Conservation (phyloP, 2,113 vertebrate genomes). For the Hepsetus odoe region DNA sequence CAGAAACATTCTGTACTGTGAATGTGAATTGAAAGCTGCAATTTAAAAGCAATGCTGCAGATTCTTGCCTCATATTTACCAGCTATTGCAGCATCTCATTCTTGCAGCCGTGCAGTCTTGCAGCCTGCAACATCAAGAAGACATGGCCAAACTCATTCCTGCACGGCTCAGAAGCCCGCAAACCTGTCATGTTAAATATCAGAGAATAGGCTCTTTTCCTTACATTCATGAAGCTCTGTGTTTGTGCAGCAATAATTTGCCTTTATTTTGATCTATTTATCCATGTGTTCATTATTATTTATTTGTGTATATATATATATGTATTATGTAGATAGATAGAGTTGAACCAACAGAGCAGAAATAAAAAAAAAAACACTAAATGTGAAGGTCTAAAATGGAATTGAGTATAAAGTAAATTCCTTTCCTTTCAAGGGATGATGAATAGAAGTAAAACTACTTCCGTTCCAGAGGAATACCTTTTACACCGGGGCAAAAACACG, state of each 20-base stretch:
- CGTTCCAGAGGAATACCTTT: neutral
- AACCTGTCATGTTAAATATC: constrained; percentile 14
- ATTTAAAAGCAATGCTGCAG: constrained; percentile 15
- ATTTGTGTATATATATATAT: no score
- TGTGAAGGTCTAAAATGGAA: no score
- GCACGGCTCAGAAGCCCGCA: constrained; percentile 2
- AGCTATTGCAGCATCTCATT: constrained; percentile 39
- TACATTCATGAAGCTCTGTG: neutral
- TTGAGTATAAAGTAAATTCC: no score
- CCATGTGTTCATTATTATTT: no score
- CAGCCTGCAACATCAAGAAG: constrained; percentile 28
- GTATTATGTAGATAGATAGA: no score
- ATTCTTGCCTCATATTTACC: constrained; percentile 31
- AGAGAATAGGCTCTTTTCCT: neutral
- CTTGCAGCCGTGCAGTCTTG: constrained; percentile 1
- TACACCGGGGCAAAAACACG: neutral
- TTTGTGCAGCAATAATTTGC: neutral
- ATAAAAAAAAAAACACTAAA: no score
- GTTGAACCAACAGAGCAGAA: neutral
- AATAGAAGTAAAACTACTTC: neutral
- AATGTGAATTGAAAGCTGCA: constrained; percentile 15
- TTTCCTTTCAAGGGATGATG: no score
- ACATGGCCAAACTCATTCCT: constrained; percentile 33
- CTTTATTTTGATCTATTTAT: no score
- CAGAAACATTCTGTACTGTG: neutral